Percentiles rank a stretch among this genome's conserved stretches.
Evolutionary conservation across 2,113 vertebrate genomes (phyloP).

Genomic region (Rhinolophus ferrumequinum): DNA sequence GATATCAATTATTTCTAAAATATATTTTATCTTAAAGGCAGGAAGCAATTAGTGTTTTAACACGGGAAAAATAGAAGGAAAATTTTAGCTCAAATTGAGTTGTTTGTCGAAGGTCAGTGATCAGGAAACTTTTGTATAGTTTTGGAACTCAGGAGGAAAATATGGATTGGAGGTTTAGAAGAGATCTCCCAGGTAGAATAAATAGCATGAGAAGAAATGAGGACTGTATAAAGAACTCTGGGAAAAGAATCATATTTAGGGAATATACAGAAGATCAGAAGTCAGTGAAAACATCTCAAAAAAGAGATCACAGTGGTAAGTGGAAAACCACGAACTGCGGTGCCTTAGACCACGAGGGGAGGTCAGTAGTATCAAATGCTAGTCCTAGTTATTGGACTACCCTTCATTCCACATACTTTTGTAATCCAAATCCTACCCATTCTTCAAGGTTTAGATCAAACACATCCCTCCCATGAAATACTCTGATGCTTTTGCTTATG

Average conservation of each 20-base stretch:
- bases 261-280: background rate
- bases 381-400: background rate
- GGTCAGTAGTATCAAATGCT: background rate
- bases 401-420: background rate
- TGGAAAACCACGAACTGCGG: background rate
- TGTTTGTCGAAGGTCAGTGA: background rate
- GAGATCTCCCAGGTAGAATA: background rate
- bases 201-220: slow-evolving; percentile 21
- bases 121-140: background rate
- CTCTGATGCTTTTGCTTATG: background rate
- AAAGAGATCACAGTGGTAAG: background rate
- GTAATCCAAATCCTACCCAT: slow-evolving; percentile 32
- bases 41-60: slow-evolving; percentile 40
- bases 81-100: slow-evolving; percentile 21
- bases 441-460: slow-evolving; percentile 35
- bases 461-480: background rate
- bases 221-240: background rate
- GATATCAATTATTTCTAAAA: slow-evolving; percentile 30
- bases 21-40: slow-evolving; percentile 18
- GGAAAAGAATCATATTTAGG: slow-evolving; percentile 21
- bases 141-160: background rate
- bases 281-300: background rate
- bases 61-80: background rate
- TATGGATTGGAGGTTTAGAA: slow-evolving; percentile 11
- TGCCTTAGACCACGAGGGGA: background rate